Evolutionary conservation across 2,888 invertebrate species (phyloP).

Genomic region (Pimpla rufipes): DNA sequence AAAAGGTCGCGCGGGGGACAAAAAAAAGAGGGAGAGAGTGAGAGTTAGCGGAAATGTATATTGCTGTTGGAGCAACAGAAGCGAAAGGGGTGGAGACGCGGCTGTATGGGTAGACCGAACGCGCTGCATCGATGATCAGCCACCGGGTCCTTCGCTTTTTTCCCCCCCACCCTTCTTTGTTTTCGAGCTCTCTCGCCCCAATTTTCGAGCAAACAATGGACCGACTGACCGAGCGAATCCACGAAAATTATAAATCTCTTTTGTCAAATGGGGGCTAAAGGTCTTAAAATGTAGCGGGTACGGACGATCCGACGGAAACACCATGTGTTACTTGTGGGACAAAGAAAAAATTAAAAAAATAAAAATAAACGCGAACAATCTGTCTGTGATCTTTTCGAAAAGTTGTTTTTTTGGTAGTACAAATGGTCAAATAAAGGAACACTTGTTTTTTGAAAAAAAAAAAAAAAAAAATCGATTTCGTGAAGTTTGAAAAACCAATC

Average conservation of each 20-base stretch:
- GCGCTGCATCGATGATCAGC: neutral
- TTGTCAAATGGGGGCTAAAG: neutral
- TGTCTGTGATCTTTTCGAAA: too few species aligned
- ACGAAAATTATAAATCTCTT: neutral
- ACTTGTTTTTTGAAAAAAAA: too few species aligned
- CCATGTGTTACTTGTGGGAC: neutral
- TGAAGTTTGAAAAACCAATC: too few species aligned
- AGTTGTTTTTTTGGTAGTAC: too few species aligned
- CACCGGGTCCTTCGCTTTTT: neutral
- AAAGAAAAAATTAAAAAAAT: neutral
- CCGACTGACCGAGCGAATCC: neutral
- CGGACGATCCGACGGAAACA: neutral
- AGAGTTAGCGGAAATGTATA: conserved; percentile 50
- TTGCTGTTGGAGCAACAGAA: conserved; percentile 16
- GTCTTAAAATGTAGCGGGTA: neutral
- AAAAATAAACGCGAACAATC: neutral
- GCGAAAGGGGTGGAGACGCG: neutral
- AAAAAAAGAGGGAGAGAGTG: neutral
- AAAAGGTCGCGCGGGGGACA: neutral
- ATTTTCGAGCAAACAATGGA: neutral
- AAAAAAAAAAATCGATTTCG: too few species aligned
- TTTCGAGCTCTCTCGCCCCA: neutral
- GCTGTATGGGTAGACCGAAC: conserved; percentile 6
- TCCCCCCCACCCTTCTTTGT: neutral
- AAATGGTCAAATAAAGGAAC: too few species aligned